Evolutionary conservation across 2,888 invertebrate species (phyloP).

Genomic region (Apantesis nais): DNA sequence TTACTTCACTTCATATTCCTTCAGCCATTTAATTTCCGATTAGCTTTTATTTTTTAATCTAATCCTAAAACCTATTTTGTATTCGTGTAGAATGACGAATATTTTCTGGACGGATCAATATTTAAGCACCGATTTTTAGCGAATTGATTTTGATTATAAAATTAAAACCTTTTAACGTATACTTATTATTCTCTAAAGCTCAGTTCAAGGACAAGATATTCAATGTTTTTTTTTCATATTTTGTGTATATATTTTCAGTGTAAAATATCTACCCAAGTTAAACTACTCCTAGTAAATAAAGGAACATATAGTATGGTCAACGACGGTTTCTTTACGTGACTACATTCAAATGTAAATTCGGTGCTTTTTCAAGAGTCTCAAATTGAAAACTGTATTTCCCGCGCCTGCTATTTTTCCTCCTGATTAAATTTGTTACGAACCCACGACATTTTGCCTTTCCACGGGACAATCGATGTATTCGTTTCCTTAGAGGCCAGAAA

Average conservation of each 20-base stretch:
- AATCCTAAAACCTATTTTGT: neutral
- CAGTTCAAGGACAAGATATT: neutral
- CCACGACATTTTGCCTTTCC: slow-evolving; percentile 30
- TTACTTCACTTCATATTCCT: slow-evolving; percentile 26
- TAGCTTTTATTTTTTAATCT: neutral
- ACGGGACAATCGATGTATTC: slow-evolving; percentile 42
- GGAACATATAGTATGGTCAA: slow-evolving; percentile 27
- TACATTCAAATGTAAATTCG: slow-evolving; percentile 37
- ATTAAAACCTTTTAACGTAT: no score
- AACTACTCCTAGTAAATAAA: neutral
- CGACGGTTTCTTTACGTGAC: slow-evolving; percentile 27
- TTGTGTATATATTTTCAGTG: neutral
- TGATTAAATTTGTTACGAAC: slow-evolving; percentile 39
- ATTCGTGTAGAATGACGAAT: no score
- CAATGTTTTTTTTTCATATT: neutral
- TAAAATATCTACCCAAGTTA: neutral
- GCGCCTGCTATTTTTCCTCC: slow-evolving; percentile 34
- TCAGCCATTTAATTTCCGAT: neutral
- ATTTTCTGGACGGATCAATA: no score
- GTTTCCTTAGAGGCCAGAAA: slow-evolving; percentile 38
- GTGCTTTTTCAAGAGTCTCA: slow-evolving; percentile 12
- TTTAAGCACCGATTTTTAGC: no score
- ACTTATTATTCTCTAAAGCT: no score
- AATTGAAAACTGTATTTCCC: slow-evolving; percentile 37
- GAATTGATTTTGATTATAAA: no score